Percentiles rank a stretch among this genome's conserved stretches.
Evolutionary conservation across 2,797 vertebrate genomes (phyloP).

Genomic region (Graptemys geographica): DNA sequence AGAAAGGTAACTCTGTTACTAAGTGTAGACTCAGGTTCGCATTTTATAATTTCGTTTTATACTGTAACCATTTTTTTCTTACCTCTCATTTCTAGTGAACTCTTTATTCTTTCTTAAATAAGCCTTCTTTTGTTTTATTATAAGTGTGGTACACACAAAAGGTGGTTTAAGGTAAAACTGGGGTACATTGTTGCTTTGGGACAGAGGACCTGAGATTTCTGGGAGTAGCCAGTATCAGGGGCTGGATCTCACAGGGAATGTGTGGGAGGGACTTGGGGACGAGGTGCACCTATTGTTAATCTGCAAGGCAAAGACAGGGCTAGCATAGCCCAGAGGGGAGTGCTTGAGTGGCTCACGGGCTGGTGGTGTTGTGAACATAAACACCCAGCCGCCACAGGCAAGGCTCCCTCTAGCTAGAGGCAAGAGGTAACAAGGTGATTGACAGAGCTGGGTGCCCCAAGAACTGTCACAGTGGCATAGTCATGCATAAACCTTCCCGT

Average conservation of each 20-base stretch:
- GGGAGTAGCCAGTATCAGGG: too few species aligned
- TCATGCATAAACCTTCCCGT: rapidly evolving
- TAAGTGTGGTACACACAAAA: not conserved
- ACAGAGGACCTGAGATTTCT: not conserved
- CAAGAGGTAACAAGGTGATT: not conserved
- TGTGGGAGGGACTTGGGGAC: too few species aligned
- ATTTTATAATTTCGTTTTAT: too few species aligned
- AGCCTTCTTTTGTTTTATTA: too few species aligned
- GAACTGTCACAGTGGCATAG: too few species aligned
- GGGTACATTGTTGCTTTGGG: not conserved
- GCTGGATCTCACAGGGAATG: not conserved
- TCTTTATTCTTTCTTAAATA: too few species aligned
- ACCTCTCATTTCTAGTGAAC: too few species aligned
- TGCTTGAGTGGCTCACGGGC: not conserved
- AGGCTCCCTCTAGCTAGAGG: not conserved
- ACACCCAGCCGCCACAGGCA: not conserved
- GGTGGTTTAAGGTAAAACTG: not conserved
- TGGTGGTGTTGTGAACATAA: not conserved
- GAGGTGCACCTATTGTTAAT: not conserved
- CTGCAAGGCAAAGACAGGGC: not conserved
- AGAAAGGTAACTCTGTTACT: too few species aligned
- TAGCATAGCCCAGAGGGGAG: not conserved
- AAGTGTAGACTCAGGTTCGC: too few species aligned
- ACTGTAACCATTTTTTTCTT: too few species aligned
- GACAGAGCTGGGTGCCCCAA: too few species aligned